Percentiles rank a stretch among this genome's conserved stretches.
Conservation (phyloP, 64 coral and sea anemone genomes). For the Porites australiensis region DNA sequence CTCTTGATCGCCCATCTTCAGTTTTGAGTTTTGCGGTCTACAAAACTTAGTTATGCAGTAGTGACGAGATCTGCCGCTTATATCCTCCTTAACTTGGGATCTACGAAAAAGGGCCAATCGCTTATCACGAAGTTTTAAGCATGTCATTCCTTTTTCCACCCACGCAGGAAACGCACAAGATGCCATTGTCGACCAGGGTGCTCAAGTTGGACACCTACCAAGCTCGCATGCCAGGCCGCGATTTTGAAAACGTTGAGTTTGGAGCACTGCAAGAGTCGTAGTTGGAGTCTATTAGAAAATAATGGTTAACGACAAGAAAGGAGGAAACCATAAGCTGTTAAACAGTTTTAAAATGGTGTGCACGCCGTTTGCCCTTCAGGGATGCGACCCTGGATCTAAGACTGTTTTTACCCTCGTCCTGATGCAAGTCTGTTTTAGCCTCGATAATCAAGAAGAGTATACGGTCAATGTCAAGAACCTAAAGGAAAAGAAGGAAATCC, state of each 20-base stretch:
- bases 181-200: background rate
- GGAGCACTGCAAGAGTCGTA: background rate
- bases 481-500: too few relatives aligned
- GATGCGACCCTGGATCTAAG: too few relatives aligned
- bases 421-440: too few relatives aligned
- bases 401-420: too few relatives aligned
- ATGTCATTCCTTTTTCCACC: background rate
- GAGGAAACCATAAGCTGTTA: too few relatives aligned
- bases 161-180: conserved; percentile 19
- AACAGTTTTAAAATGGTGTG: too few relatives aligned
- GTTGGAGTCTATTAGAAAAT: too few relatives aligned
- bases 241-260: background rate
- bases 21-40: background rate
- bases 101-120: background rate
- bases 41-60: background rate
- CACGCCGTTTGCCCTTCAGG: too few relatives aligned
- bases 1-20: background rate
- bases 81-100: background rate
- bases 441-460: too few relatives aligned
- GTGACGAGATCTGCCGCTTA: background rate
- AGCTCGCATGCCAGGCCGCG: background rate
- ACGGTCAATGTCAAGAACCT: too few relatives aligned
- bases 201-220: background rate
- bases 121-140: background rate
- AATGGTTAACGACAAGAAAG: too few relatives aligned